Percentiles rank a stretch among this genome's conserved stretches.
phyloP scores from a whole-genome alignment of 2,113 vertebrate species.

The Pterocles orientalis region DNA sequence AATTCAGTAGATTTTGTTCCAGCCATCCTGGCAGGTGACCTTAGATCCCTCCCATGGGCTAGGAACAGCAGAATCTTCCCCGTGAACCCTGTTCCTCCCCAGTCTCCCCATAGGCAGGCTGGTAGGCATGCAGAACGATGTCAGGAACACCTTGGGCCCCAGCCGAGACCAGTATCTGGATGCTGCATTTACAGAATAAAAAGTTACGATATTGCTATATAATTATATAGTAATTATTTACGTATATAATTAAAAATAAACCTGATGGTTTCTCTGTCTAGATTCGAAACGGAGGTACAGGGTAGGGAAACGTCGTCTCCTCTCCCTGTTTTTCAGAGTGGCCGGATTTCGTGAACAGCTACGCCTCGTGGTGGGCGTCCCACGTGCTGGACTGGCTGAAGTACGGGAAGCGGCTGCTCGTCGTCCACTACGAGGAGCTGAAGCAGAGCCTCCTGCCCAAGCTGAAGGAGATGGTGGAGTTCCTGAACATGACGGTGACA shows the following conservation, averaged over 20 bases:
- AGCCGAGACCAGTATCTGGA: background rate
- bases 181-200: background rate
- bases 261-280: background rate
- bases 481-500: conserved; percentile 79
- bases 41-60: background rate
- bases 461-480: conserved; percentile 79
- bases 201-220: background rate
- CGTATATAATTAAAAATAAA: background rate
- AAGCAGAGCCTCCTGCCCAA: conserved; percentile 79
- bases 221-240: background rate
- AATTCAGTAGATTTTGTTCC: background rate
- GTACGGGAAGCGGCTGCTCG: conserved; percentile 79
- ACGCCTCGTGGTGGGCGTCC: conserved; percentile 89
- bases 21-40: background rate
- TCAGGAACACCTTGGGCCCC: background rate
- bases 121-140: too few species aligned
- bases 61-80: background rate
- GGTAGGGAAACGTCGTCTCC: background rate
- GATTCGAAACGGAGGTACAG: background rate
- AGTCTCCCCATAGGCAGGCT: background rate
- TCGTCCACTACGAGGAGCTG: conserved; percentile 86
- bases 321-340: conserved; percentile 74
- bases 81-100: background rate
- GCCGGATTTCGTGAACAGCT: conserved; percentile 88
- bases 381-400: conserved; percentile 88